Percentiles rank a stretch among this genome's conserved stretches.
Conservation (phyloP, 2,797 vertebrate genomes). For the Vultur gryphus region DNA sequence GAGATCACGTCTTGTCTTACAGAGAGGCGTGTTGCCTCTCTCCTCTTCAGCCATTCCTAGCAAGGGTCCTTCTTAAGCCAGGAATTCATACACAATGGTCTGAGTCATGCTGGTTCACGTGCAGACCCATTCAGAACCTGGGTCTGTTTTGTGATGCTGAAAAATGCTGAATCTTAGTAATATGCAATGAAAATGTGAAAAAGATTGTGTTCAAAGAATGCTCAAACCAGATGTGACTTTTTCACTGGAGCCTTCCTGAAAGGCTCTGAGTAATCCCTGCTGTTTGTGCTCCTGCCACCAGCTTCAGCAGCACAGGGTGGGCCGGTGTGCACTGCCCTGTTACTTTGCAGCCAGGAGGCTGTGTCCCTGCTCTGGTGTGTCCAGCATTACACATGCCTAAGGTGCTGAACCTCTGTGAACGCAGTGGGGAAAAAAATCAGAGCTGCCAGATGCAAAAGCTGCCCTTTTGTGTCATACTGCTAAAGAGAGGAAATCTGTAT, state of each 20-base stretch:
- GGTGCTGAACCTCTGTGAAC: background rate
- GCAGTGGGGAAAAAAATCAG: background rate
- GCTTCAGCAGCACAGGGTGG: background rate
- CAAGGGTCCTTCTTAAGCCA: background rate
- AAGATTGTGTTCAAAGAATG: background rate
- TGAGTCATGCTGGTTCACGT: background rate
- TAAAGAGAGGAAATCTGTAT: background rate
- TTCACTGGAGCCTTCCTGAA: background rate
- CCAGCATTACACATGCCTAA: background rate
- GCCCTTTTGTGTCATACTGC: background rate
- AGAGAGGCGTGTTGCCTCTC: background rate
- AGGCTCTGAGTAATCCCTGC: too few species aligned
- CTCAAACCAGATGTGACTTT: background rate
- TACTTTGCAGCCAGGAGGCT: background rate
- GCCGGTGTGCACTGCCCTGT: rapidly evolving
- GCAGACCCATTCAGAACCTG: background rate
- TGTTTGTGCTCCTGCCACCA: background rate
- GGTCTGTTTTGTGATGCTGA: background rate
- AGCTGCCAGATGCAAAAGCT: background rate
- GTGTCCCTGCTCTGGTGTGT: background rate
- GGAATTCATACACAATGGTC: background rate
- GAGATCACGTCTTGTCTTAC: background rate
- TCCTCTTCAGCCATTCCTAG: background rate
- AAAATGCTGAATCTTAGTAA: background rate
- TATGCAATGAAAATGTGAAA: background rate